Conservation (phyloP, 2,113 vertebrate genomes). For the Carassius gibelio region DNA sequence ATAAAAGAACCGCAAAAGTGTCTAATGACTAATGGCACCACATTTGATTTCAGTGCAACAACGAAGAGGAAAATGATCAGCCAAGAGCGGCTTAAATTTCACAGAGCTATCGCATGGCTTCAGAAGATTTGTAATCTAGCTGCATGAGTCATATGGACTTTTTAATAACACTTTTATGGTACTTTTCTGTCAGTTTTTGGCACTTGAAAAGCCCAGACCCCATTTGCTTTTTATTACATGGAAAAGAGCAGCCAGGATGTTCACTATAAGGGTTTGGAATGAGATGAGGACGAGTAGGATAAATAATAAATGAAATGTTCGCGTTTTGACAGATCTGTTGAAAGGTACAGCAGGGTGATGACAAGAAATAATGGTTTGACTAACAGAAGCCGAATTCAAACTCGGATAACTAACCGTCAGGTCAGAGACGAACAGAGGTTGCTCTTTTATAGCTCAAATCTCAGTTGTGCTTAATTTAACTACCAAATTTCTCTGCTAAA, state of each 20-base stretch:
- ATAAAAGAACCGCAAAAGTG: not conserved
- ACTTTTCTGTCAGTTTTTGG: not conserved
- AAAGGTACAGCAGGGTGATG: not conserved
- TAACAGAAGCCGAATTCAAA: not conserved
- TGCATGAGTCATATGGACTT: not conserved
- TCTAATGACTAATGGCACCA: not conserved
- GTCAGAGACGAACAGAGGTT: not conserved
- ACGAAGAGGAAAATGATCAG: not conserved
- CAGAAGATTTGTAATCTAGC: not conserved
- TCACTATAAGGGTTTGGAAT: not conserved
- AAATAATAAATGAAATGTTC: too few species aligned
- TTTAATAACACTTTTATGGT: slow-evolving; percentile 1
- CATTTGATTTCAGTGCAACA: not conserved
- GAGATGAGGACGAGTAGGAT: not conserved
- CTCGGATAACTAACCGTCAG: not conserved
- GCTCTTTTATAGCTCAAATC: not conserved
- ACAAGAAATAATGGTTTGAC: not conserved
- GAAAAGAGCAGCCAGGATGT: not conserved
- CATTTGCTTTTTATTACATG: not conserved
- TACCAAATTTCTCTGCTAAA: not conserved
- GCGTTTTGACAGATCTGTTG: not conserved
- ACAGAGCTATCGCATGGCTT: not conserved
- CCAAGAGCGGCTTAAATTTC: not conserved
- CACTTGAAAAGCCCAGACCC: not conserved
- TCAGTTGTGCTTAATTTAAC: not conserved